Evolutionary conservation across 2,888 invertebrate genomes (phyloP).

Genomic region (Adelphocoris suturalis): DNA sequence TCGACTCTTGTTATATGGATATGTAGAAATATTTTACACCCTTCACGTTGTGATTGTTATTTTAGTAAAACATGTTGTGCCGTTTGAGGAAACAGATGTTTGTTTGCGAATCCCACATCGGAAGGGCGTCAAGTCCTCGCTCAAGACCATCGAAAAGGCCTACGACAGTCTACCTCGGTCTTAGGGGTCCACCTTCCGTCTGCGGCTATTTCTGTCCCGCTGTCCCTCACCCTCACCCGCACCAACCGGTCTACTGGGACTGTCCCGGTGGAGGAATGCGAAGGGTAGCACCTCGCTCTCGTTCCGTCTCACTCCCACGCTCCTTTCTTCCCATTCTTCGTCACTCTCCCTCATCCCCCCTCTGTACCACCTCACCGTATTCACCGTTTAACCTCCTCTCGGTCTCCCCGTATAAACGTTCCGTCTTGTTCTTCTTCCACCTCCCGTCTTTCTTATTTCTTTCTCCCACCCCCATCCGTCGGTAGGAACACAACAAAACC

Average conservation of each 20-base stretch:
- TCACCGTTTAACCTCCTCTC: neutral
- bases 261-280: constrained; percentile 25
- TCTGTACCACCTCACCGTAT: neutral
- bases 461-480: neutral
- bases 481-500: neutral
- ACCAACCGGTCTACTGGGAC: constrained; percentile 20
- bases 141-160: no score
- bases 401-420: constrained; percentile 24
- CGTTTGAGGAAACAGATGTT: no score
- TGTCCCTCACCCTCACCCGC: neutral
- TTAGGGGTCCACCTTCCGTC: neutral
- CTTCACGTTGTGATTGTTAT: no score
- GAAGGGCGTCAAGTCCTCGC: no score
- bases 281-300: neutral
- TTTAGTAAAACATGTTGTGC: no score
- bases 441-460: neutral
- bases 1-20: no score
- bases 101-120: no score
- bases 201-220: constrained; percentile 30
- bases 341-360: neutral
- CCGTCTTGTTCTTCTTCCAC: no score
- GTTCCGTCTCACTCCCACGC: neutral
- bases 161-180: no score
- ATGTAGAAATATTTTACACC: no score
- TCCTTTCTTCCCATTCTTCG: neutral